Evolutionary conservation across 2,797 vertebrate species (phyloP).

Genomic region (Antennarius maculatus): DNA sequence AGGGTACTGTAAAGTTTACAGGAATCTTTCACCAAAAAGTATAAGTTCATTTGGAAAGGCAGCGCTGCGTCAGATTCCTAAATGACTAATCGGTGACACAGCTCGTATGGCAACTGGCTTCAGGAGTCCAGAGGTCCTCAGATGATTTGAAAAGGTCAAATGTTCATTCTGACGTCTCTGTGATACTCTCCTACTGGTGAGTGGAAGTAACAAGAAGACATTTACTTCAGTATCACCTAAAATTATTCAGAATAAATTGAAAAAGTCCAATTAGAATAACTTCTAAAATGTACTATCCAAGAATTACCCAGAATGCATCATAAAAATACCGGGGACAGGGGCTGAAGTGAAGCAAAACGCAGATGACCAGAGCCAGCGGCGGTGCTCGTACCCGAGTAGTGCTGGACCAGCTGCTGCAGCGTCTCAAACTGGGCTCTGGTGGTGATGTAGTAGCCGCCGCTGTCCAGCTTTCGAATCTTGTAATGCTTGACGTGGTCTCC

Average conservation of each 20-base stretch:
- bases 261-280: too few species aligned
- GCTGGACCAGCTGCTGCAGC: conserved; percentile 94
- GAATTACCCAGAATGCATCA: neutral
- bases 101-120: too few species aligned
- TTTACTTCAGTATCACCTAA: neutral
- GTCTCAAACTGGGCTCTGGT: conserved; percentile 97
- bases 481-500: conserved; percentile 99
- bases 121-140: too few species aligned
- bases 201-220: neutral
- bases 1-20: neutral
- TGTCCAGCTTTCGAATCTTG: conserved; percentile 98
- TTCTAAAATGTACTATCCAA: neutral
- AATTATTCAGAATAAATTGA: too few species aligned
- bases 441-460: conserved; percentile 97
- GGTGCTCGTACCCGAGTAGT: conserved; percentile 90
- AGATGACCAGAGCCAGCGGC: too few species aligned
- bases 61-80: too few species aligned
- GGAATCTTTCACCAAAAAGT: too few species aligned
- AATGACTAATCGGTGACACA: too few species aligned
- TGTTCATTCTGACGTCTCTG: too few species aligned
- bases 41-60: too few species aligned
- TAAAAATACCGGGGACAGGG: neutral
- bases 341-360: too few species aligned
- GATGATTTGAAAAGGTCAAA: too few species aligned
- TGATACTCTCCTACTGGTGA: neutral